phyloP scores from a whole-genome alignment of 2,888 invertebrate genomes.

The Watsonalla cultraria region DNA sequence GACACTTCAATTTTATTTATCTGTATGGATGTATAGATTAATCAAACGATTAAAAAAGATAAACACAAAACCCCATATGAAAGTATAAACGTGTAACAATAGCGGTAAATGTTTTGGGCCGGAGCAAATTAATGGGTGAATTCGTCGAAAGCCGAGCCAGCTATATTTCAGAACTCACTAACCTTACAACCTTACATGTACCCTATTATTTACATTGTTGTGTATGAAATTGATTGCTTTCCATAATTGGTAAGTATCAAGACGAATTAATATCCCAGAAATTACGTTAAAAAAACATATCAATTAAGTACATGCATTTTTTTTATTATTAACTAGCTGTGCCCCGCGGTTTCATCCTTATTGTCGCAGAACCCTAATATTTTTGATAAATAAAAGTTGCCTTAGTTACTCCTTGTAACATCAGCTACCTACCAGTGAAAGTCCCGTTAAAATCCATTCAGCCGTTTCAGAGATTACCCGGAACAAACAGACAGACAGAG shows the following conservation, averaged over 20 bases:
- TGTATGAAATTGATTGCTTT: background rate
- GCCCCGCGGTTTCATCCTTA: no score
- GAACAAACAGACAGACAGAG: no score
- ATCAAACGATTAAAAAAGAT: background rate
- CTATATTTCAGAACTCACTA: constrained; percentile 35
- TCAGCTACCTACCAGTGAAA: no score
- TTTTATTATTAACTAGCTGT: no score
- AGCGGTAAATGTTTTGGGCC: constrained; percentile 16
- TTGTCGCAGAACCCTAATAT: no score
- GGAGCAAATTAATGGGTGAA: constrained; percentile 35
- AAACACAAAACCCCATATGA: constrained; percentile 7
- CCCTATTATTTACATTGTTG: constrained; percentile 23
- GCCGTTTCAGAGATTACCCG: no score
- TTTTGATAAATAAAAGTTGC: no score
- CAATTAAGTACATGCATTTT: background rate
- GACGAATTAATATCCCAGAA: background rate
- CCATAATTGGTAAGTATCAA: background rate
- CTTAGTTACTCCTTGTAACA: no score
- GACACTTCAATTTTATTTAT: no score
- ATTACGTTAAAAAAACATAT: background rate
- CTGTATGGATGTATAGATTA: no score
- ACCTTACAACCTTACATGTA: constrained; percentile 26
- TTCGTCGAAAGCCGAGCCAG: constrained; percentile 28
- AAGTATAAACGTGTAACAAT: constrained; percentile 18
- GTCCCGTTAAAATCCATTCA: no score